Conservation (phyloP, 2,113 vertebrate genomes). For the Dromaius novaehollandiae region DNA sequence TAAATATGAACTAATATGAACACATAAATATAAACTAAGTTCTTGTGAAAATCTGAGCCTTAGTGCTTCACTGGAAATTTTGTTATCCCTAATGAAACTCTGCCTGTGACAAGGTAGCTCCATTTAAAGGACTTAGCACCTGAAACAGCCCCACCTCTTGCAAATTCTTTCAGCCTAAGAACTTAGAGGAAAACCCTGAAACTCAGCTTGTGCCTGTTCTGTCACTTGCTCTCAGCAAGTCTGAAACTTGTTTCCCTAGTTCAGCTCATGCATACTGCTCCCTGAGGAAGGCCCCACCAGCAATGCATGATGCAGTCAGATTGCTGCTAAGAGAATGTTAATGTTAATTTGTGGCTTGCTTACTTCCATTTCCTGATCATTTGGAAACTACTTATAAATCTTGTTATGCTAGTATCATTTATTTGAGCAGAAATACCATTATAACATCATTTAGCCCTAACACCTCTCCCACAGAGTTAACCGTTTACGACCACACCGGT, state of each 20-base stretch:
- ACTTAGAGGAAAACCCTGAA: neutral
- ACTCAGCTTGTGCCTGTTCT: accelerated
- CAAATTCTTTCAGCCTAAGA: accelerated
- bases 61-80: neutral
- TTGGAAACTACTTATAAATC: neutral
- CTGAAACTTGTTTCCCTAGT: neutral
- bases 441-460: slow-evolving; percentile 6
- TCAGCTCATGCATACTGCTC: neutral
- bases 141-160: neutral
- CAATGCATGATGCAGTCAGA: neutral
- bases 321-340: accelerated
- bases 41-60: neutral
- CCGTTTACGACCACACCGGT: slow-evolving; percentile 1
- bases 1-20: neutral
- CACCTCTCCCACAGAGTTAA: slow-evolving; percentile 40
- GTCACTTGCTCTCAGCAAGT: neutral
- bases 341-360: neutral
- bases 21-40: neutral
- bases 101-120: neutral
- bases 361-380: neutral
- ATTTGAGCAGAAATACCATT: neutral
- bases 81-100: neutral
- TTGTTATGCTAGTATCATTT: neutral
- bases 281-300: neutral
- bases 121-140: neutral